Evolutionary conservation across 2,888 invertebrate genomes (phyloP).

Genomic region (Netelia fuscicornis): DNA sequence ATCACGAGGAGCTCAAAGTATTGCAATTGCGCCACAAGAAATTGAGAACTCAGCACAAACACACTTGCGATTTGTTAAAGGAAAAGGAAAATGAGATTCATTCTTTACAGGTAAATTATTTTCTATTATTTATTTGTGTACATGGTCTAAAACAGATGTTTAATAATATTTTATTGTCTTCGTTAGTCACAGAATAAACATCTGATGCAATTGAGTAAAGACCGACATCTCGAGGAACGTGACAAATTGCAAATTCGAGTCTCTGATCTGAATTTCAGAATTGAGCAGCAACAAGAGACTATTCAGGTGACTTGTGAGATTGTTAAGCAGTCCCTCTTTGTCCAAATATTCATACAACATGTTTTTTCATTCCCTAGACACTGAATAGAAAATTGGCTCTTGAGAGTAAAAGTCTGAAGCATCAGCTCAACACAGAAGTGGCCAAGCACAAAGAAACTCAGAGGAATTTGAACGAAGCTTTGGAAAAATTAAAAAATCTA

Average conservation of each 20-base stretch:
- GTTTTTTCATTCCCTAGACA: conserved; percentile 85
- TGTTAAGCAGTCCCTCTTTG: conserved; percentile 1
- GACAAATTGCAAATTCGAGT: conserved; percentile 90
- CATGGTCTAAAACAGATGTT: not conserved
- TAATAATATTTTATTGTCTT: not conserved
- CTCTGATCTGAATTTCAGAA: conserved; percentile 82
- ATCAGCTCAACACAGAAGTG: conserved; percentile 89
- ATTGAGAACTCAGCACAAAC: conserved; percentile 88
- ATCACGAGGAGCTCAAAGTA: conserved; percentile 91
- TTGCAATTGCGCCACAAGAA: conserved; percentile 90
- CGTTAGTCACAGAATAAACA: conserved; percentile 89
- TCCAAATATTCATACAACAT: not conserved
- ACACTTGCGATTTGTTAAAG: conserved; percentile 88
- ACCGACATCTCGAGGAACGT: conserved; percentile 90
- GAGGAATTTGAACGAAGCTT: conserved; percentile 88
- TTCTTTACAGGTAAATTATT: conserved; percentile 85
- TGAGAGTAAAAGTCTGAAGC: conserved; percentile 91
- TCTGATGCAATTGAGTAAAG: conserved; percentile 89
- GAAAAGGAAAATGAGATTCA: conserved; percentile 89
- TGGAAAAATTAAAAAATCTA: conserved; percentile 87
- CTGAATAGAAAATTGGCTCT: conserved; percentile 90
- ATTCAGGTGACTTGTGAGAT: conserved; percentile 80
- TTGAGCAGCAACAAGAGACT: conserved; percentile 83
- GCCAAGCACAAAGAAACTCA: conserved; percentile 90
- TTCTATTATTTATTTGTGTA: conserved; percentile 34